Conservation (phyloP, 2,888 invertebrate genomes). For the Nasonovia ribisnigri region DNA sequence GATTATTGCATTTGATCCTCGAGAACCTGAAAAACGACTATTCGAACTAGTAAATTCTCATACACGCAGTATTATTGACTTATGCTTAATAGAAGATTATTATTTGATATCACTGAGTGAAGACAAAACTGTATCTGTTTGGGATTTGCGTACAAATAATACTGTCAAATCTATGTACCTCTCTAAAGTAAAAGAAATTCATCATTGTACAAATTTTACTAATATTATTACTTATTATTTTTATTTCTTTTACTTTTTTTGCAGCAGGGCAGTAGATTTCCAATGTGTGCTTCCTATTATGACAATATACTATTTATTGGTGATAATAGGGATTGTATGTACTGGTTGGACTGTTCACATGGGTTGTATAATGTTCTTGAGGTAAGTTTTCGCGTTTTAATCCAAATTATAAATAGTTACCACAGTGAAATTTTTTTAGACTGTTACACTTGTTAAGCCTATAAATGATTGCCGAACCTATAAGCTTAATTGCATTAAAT, state of each 20-base stretch:
- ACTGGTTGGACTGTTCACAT: slow-evolving; percentile 56
- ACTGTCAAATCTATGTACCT: slow-evolving; percentile 41
- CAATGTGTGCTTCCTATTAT: slow-evolving; percentile 56
- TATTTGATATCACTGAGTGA: slow-evolving; percentile 60
- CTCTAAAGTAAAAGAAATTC: slow-evolving; percentile 35
- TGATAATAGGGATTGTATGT: slow-evolving; percentile 45
- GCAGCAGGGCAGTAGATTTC: slow-evolving; percentile 31
- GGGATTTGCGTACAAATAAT: slow-evolving; percentile 48
- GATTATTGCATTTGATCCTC: slow-evolving; percentile 48
- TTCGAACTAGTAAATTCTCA: slow-evolving; percentile 53
- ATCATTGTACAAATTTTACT: background rate
- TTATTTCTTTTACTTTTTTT: background rate
- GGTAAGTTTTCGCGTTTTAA: background rate
- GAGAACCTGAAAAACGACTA: slow-evolving; percentile 35
- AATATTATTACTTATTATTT: background rate
- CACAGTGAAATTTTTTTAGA: background rate
- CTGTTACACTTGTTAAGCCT: slow-evolving; percentile 13
- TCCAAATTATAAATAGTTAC: background rate
- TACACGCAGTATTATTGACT: slow-evolving; percentile 44
- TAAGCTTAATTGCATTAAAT: slow-evolving; percentile 54
- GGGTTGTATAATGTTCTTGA: slow-evolving; percentile 17
- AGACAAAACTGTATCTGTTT: slow-evolving; percentile 50
- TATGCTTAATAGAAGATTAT: slow-evolving; percentile 53
- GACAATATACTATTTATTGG: slow-evolving; percentile 56
- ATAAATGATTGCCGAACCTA: background rate